A percentile compares a stretch with the other conserved stretches of the same genome.
These are phyloP conservation scores for Lycaon pictus DNA, from an alignment of 2,113 vertebrate genomes.

Conservation along the genomic window DNA sequence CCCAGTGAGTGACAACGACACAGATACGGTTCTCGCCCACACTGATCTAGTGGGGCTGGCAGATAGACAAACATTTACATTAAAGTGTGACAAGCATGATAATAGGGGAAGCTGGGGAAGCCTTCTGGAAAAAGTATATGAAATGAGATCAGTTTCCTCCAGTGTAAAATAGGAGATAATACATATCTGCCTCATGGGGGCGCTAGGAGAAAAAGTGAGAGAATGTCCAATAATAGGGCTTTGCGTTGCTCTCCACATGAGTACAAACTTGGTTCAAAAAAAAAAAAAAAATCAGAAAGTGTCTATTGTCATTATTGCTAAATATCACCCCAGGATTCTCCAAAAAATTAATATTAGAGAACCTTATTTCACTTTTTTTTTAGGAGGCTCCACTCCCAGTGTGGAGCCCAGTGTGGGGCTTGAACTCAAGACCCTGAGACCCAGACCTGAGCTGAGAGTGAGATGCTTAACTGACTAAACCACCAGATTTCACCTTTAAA, in stretches of 20 bases:
- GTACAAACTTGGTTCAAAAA: not conserved
- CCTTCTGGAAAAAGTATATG: not conserved
- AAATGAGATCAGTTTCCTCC: not conserved
- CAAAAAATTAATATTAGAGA: slow-evolving; percentile 41
- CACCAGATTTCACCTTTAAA: slow-evolving; percentile 14
- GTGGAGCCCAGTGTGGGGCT: not conserved
- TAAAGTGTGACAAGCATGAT: not conserved
- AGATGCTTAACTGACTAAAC: not conserved
- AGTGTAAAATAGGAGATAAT: not conserved
- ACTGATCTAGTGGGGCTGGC: not conserved
- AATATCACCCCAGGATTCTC: not conserved
- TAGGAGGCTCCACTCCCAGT: not conserved
- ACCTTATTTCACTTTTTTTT: not conserved
- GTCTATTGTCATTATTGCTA: slow-evolving; percentile 39
- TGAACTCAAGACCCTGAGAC: not conserved
- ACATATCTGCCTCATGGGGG: not conserved
- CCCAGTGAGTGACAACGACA: not conserved
- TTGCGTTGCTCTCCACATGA: not conserved
- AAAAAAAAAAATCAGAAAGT: not conserved
- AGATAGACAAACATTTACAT: not conserved
- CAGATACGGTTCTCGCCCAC: not conserved
- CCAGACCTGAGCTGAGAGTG: not conserved
- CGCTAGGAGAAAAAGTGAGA: not conserved
- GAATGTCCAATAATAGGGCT: not conserved
- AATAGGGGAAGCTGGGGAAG: not conserved